A percentile compares a stretch with the other conserved stretches of the same genome.
These are phyloP conservation scores for Lithophane ornitopus DNA, from an alignment of 2,888 invertebrate genomes.

Conservation along the genomic window DNA sequence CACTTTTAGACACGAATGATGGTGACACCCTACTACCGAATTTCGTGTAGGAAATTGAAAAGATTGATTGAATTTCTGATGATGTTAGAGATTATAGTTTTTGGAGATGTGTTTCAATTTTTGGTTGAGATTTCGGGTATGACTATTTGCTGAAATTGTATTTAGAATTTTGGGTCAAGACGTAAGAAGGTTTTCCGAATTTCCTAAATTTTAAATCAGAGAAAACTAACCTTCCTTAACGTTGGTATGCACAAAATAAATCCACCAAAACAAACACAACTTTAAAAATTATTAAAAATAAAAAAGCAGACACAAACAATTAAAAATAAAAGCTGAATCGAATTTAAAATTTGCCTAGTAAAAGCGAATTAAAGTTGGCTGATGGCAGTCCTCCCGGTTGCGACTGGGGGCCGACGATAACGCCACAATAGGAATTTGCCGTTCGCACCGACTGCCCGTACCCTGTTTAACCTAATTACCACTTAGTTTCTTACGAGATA, in stretches of 20 bases:
- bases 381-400: conserved; percentile 74
- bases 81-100: conserved; percentile 50
- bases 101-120: conserved; percentile 2
- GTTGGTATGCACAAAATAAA: background rate
- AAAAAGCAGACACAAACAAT: conserved; percentile 51
- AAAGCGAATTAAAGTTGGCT: conserved; percentile 87
- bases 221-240: background rate
- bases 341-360: conserved; percentile 86
- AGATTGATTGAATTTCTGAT: conserved; percentile 65
- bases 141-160: background rate
- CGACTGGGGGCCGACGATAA: conserved; percentile 85
- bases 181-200: background rate
- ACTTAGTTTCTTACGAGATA: conserved; percentile 75
- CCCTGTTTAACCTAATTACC: conserved; percentile 81
- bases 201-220: background rate
- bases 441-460: conserved; percentile 81
- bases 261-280: conserved; percentile 17
- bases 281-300: conserved; percentile 17
- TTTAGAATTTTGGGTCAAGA: background rate
- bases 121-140: background rate
- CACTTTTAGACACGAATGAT: conserved; percentile 73
- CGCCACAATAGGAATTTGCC: conserved; percentile 87
- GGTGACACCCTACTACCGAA: conserved; percentile 67
- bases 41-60: conserved; percentile 67
- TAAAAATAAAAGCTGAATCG: conserved; percentile 72